Percentiles rank a stretch among this genome's conserved stretches.
Evolutionary conservation across 2,113 vertebrate species (phyloP).

Genomic region (Abramis brama): DNA sequence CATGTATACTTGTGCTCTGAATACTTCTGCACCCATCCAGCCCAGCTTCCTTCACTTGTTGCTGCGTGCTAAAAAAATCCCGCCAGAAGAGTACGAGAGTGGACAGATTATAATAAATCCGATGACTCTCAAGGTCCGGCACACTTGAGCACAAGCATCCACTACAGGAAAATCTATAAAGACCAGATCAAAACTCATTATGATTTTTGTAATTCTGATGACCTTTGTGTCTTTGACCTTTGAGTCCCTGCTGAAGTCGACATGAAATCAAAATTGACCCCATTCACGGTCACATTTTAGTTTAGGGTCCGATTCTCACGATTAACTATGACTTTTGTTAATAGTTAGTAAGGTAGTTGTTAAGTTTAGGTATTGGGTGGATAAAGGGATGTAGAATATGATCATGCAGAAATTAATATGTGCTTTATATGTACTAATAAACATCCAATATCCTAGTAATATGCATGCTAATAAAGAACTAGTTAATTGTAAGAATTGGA

Average conservation of each 20-base stretch:
- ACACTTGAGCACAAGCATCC: neutral
- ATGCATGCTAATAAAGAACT: no score
- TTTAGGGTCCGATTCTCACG: no score
- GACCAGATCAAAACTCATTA: neutral
- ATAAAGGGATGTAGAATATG: no score
- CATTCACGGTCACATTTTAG: no score
- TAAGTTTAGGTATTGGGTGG: no score
- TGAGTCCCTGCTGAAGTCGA: neutral
- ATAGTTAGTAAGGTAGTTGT: no score
- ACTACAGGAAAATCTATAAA: neutral
- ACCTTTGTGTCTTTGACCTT: neutral
- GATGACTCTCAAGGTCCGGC: neutral
- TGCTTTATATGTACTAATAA: no score
- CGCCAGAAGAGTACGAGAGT: conserved; percentile 54
- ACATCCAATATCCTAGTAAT: no score
- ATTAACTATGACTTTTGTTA: no score
- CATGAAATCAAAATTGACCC: neutral
- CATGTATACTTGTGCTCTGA: conserved; percentile 75
- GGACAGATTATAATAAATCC: neutral
- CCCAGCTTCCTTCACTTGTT: conserved; percentile 65
- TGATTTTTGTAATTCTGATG: neutral
- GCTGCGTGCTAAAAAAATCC: conserved; percentile 61
- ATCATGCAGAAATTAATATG: no score
- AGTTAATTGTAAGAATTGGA: no score
- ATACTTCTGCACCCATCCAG: conserved; percentile 77